Conservation (phyloP, 2,797 vertebrate species). For the Scleropages formosus region DNA sequence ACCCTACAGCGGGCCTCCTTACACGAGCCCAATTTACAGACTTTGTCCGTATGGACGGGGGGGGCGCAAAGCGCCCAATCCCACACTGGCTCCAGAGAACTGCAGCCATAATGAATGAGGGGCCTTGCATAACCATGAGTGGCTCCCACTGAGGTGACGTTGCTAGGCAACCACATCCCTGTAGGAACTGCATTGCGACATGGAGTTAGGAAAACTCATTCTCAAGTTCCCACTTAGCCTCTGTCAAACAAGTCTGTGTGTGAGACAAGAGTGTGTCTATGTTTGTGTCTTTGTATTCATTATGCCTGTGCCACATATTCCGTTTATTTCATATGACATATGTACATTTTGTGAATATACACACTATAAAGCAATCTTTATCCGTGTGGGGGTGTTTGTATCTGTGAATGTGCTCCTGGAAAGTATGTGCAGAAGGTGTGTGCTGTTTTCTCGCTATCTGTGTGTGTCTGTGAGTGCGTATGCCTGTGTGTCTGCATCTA, state of each 20-base stretch:
- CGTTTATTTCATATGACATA: neutral
- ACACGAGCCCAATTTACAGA: neutral
- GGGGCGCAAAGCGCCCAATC: neutral
- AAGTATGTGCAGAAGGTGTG: neutral
- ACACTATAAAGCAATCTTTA: neutral
- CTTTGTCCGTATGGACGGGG: neutral
- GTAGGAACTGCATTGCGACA: slow-evolving; percentile 39
- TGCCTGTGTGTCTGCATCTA: neutral
- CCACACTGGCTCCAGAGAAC: neutral
- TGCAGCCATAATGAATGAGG: slow-evolving; percentile 26
- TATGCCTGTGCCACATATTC: neutral
- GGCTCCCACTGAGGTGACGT: slow-evolving; percentile 29
- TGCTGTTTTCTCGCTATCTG: neutral
- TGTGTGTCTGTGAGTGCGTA: neutral
- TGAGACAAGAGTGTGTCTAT: too few relatives aligned
- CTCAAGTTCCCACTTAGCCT: slow-evolving; percentile 27
- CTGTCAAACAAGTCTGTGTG: slow-evolving; percentile 5
- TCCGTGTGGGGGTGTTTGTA: neutral
- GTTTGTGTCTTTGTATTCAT: neutral
- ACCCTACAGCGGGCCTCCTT: too few relatives aligned
- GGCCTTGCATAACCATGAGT: slow-evolving; percentile 32
- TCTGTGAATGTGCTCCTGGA: neutral
- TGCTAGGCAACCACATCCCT: slow-evolving; percentile 36
- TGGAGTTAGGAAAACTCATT: slow-evolving; percentile 30
- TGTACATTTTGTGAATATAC: neutral